These are phyloP conservation scores for Lipotes vexillifer DNA, from an alignment of 2,113 vertebrate species.

Conservation along the genomic window DNA sequence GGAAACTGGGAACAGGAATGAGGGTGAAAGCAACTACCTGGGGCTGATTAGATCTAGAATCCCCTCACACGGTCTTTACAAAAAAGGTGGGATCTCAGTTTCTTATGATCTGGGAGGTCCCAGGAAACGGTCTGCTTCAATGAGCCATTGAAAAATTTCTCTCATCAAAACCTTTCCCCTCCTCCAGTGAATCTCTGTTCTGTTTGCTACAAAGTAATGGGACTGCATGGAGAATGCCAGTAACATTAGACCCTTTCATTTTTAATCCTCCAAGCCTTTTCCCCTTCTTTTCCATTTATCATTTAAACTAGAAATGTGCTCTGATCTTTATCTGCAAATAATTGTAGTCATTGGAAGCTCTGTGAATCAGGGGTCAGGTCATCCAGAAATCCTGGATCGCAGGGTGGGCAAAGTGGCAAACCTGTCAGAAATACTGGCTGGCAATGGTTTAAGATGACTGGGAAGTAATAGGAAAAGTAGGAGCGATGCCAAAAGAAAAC, in stretches of 20 bases:
- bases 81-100: not conserved
- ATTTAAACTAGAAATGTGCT: not conserved
- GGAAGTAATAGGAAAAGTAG: not conserved
- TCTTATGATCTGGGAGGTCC: not conserved
- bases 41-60: not conserved
- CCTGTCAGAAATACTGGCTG: not conserved
- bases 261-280: not conserved
- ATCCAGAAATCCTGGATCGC: not conserved
- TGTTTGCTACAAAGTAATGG: not conserved
- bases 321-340: not conserved
- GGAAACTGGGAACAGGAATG: not conserved
- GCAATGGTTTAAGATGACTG: accelerated
- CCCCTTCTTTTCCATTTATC: not conserved
- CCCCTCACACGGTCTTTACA: accelerated
- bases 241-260: not conserved
- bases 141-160: not conserved
- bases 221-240: not conserved
- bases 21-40: accelerated
- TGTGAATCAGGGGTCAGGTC: not conserved
- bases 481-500: not conserved
- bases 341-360: not conserved
- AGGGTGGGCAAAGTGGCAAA: not conserved
- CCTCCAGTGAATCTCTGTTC: not conserved
- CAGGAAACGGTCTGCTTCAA: not conserved
- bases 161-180: not conserved